Base-by-base conservation (phyloP, 2,888 invertebrate genomes). In the Cylloceria caligata region DNA sequence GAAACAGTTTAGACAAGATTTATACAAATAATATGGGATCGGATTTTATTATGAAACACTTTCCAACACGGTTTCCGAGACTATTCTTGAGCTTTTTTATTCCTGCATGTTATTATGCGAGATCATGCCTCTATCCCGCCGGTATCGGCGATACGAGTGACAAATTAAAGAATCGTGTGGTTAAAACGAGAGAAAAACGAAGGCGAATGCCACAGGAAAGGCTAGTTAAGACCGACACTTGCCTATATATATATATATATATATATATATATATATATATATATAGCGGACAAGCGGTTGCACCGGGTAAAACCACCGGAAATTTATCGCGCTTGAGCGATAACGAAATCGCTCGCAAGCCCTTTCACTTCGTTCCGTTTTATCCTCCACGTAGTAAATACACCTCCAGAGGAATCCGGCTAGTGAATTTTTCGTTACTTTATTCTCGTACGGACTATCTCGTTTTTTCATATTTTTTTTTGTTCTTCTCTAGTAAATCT, bases 241-340 rank as follows among this genome's bases (percentile, higher is more conserved):
- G 27, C 9, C 19, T 55, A 55, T 27, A 3, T 34, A 16, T 24
- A 21, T 16, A n/a, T n/a, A n/a, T n/a, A n/a, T n/a, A 30, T 30
- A 27, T 16, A 34, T 5, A 57, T n/a, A 13, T 39, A 39, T 39
- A 39, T 30, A 62, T 52, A 3, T 49, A 19, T 49, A 39, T 65
- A 55, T 13, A 45, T n/a, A 36, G 42, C n/a, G 42, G 34, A 55
- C 42, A 52, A 27, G 47, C 52, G 77, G 60, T 69, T 36, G 39
- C 49, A 71, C 39, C 24, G 78, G 13, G 36, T 47, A 52, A 72
- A 78, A 72, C 78, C 57, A 49, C 65, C 65, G 78, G 78, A 78
- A 78, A 78, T 78, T 78, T 72, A 78, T 78, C 78, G 78, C 78
- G 47, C 65, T 39, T 57, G 57, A 60, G 78, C 65, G 78, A 78